Evolutionary conservation across 2,888 invertebrate species (phyloP).

Genomic region (Dicyrtoma fusca): DNA sequence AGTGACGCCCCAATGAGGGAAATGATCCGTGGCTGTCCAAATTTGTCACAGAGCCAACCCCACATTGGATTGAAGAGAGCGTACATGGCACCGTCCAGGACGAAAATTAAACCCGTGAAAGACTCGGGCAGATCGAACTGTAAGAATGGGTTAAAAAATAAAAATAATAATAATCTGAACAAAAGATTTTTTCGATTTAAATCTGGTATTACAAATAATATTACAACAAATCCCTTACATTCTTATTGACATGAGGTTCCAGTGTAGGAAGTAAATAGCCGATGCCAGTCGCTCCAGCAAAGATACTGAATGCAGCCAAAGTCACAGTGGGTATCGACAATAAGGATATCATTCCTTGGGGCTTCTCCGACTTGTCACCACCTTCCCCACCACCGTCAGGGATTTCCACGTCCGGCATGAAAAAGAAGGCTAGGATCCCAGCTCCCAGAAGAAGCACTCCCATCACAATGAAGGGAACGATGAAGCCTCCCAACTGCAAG

Average conservation of each 20-base stretch:
- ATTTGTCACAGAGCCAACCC: conserved; percentile 79
- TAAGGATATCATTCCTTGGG: conserved; percentile 64
- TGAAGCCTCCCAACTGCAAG: conserved; percentile 59
- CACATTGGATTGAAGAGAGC: conserved; percentile 77
- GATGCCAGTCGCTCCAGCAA: conserved; percentile 78
- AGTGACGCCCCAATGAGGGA: conserved; percentile 70
- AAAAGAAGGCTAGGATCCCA: conserved; percentile 58
- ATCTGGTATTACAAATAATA: too few species aligned
- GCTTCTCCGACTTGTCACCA: conserved; percentile 28
- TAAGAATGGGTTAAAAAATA: neutral
- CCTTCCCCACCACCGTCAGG: conserved; percentile 33
- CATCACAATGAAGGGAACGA: conserved; percentile 60
- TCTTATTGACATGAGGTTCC: conserved; percentile 77
- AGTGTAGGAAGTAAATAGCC: conserved; percentile 87
- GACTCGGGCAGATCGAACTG: conserved; percentile 54
- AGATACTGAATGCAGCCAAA: conserved; percentile 71
- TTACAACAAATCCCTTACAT: conserved; percentile 61
- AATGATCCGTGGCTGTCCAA: conserved; percentile 69
- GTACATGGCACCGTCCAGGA: conserved; percentile 82
- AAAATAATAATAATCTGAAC: neutral
- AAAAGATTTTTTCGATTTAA: too few species aligned
- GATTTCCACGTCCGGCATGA: conserved; percentile 61
- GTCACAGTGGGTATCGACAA: conserved; percentile 75
- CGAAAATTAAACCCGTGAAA: conserved; percentile 66
- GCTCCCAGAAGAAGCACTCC: conserved; percentile 59